phyloP scores from a whole-genome alignment of 2,888 invertebrate species.

The Corbicula japonica region DNA sequence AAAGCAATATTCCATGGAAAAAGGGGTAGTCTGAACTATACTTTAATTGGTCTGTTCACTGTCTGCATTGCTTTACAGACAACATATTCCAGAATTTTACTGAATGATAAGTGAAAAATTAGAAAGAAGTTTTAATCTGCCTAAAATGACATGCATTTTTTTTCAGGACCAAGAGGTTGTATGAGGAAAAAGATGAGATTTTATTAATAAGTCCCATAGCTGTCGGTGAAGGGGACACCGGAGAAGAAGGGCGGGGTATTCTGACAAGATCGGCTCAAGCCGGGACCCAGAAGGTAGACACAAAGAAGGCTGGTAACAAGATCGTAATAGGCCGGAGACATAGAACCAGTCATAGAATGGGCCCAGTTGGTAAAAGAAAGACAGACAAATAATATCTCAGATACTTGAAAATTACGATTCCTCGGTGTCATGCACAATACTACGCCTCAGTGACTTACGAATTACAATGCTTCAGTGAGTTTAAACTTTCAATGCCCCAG shows the following conservation, averaged over 20 bases:
- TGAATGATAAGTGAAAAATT: not conserved
- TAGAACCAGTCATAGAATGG: conserved; percentile 42
- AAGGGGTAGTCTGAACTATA: not conserved
- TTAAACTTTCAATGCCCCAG: too few species aligned
- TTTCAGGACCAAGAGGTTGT: conserved; percentile 57
- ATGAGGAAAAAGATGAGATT: conserved; percentile 49
- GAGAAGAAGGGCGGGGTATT: conserved; percentile 50
- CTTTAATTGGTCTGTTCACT: not conserved
- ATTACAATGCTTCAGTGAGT: too few species aligned
- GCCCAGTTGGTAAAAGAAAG: conserved; percentile 54
- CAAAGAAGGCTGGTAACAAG: conserved; percentile 51
- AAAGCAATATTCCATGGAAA: not conserved
- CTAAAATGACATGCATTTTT: not conserved
- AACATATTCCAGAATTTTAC: not conserved
- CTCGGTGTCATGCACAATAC: too few species aligned
- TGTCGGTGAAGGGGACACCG: conserved; percentile 25
- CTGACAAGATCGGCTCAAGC: conserved; percentile 35
- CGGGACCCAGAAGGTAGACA: conserved; percentile 20
- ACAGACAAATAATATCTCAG: too few species aligned
- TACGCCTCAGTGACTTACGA: too few species aligned
- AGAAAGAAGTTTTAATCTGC: not conserved
- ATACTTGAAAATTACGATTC: too few species aligned
- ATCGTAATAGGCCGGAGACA: conserved; percentile 13
- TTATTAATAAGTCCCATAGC: conserved; percentile 42
- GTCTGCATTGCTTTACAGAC: not conserved